These are phyloP conservation scores for Pseudomyrmex sp. DNA, from an alignment of 1,140 invertebrate species.

Conservation along the genomic window DNA sequence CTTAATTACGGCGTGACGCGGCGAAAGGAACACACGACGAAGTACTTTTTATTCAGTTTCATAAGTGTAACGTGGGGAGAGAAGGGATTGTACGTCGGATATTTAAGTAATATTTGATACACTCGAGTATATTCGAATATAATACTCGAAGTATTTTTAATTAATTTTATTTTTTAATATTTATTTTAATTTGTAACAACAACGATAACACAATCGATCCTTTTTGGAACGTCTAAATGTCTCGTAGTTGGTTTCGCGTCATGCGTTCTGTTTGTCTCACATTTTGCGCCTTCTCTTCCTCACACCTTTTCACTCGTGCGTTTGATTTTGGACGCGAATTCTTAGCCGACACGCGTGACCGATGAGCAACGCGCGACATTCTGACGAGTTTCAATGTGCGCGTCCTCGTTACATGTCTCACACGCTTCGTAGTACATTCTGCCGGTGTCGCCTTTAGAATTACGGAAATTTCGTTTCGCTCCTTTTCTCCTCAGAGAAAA, in stretches of 20 bases:
- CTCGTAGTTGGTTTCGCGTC: conserved; percentile 57
- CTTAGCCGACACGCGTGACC: conserved; percentile 71
- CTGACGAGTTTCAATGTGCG: conserved; percentile 48
- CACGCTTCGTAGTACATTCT: conserved; percentile 47
- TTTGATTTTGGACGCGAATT: conserved; percentile 59
- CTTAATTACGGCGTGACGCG: conserved; percentile 81
- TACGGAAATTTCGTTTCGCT: conserved; percentile 26
- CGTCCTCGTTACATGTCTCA: conserved; percentile 63
- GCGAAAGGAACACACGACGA: conserved; percentile 65
- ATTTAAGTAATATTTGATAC: neutral
- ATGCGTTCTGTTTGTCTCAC: conserved; percentile 36
- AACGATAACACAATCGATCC: too few species aligned
- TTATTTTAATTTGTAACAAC: too few species aligned
- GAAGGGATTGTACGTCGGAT: neutral
- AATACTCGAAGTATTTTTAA: too few species aligned
- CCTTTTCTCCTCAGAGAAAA: neutral
- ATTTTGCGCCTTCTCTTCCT: neutral
- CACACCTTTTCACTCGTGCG: conserved; percentile 39
- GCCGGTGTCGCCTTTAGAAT: neutral
- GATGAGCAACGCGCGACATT: conserved; percentile 66
- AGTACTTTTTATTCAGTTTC: neutral
- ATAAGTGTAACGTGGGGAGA: too few species aligned
- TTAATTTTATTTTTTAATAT: too few species aligned
- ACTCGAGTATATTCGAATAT: too few species aligned
- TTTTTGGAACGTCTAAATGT: neutral